Conservation (phyloP, 2,888 invertebrate species). For the Synanthedon andrenaeformis region DNA sequence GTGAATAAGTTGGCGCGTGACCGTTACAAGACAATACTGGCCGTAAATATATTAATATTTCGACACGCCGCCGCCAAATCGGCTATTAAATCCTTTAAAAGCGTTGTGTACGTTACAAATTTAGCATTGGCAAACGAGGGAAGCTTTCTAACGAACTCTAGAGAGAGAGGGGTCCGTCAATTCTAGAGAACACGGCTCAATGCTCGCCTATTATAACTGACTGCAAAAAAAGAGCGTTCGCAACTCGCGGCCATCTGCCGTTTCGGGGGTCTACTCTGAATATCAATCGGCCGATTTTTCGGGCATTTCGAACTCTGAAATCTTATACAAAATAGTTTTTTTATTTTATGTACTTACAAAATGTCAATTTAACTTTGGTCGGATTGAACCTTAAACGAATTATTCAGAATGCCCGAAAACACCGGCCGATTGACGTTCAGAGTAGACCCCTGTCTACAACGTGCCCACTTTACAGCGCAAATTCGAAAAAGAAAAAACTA, state of each 20-base stretch:
- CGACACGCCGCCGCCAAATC: conserved; percentile 47
- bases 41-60: conserved; percentile 54
- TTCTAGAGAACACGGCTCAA: conserved; percentile 29
- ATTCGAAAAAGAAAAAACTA: conserved; percentile 22
- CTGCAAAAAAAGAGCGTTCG: conserved; percentile 41
- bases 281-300: too few species aligned
- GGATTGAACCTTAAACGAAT: too few species aligned
- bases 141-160: conserved; percentile 23
- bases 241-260: conserved; percentile 39
- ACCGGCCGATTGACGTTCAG: too few species aligned
- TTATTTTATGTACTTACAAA: too few species aligned
- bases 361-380: too few species aligned
- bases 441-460: conserved; percentile 25
- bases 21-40: conserved; percentile 31
- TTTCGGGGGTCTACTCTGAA: conserved; percentile 9
- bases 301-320: too few species aligned
- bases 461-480: conserved; percentile 22
- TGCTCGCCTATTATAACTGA: conserved; percentile 29
- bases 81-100: conserved; percentile 50
- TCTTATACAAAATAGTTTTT: too few species aligned
- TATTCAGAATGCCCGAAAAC: too few species aligned
- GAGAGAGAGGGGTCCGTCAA: conserved; percentile 28
- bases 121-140: conserved; percentile 21
- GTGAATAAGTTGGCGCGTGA: conserved; percentile 11
- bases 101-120: conserved; percentile 35